Conservation (phyloP, 2,797 vertebrate species). For the Pipistrellus pipistrellus region DNA sequence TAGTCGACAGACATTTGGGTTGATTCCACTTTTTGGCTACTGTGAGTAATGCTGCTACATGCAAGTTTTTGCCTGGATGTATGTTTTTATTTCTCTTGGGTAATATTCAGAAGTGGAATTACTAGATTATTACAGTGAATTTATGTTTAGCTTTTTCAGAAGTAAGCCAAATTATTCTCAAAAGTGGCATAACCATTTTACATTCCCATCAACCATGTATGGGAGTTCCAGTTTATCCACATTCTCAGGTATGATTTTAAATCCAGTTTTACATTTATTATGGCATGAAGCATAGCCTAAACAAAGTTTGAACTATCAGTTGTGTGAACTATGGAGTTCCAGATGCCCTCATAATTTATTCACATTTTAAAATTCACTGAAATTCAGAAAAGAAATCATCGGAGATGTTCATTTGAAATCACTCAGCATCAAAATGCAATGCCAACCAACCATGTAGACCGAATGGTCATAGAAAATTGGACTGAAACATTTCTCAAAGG, state of each 20-base stretch:
- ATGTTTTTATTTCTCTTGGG: constrained; percentile 23
- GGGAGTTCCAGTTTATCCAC: background rate
- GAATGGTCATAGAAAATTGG: background rate
- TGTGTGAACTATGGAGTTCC: background rate
- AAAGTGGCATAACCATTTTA: background rate
- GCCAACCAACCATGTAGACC: background rate
- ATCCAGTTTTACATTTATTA: background rate
- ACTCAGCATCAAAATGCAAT: background rate
- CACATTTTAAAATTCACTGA: background rate
- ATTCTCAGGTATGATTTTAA: constrained; percentile 26
- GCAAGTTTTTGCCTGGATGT: background rate
- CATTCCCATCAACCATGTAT: background rate
- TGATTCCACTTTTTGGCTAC: background rate
- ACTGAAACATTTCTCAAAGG: background rate
- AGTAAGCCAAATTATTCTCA: constrained; percentile 24
- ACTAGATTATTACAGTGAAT: background rate
- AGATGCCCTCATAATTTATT: background rate
- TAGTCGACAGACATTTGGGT: background rate
- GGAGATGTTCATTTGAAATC: constrained; percentile 24
- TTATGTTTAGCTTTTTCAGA: constrained; percentile 42
- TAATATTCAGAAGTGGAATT: background rate
- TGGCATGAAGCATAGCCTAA: background rate
- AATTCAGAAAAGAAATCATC: constrained; percentile 2
- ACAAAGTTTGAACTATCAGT: background rate
- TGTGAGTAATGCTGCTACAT: background rate